phyloP scores from a whole-genome alignment of 2,113 vertebrate species.

The Epinephelus fuscoguttatus region DNA sequence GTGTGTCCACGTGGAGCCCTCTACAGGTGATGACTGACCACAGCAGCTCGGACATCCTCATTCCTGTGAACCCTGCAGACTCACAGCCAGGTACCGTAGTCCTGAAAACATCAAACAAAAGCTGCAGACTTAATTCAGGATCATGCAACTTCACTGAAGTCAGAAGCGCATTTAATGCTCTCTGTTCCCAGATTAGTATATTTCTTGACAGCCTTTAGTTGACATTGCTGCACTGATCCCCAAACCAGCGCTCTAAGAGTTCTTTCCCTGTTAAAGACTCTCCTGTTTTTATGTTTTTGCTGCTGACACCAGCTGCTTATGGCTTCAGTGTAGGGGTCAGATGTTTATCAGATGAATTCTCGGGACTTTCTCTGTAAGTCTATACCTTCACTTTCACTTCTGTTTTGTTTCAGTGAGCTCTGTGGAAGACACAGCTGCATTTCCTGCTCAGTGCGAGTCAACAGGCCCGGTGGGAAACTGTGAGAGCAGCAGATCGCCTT shows the following conservation, averaged over 20 bases:
- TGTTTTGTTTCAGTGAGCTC: conserved; percentile 76
- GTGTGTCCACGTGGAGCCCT: conserved; percentile 90
- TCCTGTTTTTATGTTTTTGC: neutral
- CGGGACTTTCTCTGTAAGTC: conserved; percentile 35
- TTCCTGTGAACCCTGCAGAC: conserved; percentile 88
- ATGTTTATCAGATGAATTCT: neutral
- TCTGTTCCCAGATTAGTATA: neutral
- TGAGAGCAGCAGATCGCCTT: conserved; percentile 79
- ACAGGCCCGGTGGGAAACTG: conserved; percentile 69
- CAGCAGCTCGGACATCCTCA: conserved; percentile 88
- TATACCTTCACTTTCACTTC: conserved; percentile 59
- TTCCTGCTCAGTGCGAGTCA: conserved; percentile 82
- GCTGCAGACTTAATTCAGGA: neutral
- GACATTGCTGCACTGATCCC: neutral
- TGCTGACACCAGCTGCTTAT: conserved; percentile 1
- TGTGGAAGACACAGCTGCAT: conserved; percentile 84
- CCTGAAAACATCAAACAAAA: neutral
- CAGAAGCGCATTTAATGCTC: neutral
- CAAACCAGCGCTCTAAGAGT: neutral
- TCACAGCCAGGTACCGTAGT: conserved; percentile 86
- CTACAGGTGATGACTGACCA: conserved; percentile 89
- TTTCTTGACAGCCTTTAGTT: neutral
- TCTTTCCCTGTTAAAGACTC: neutral
- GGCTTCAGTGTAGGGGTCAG: neutral
- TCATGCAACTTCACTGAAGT: neutral